phyloP scores from a whole-genome alignment of 2,797 vertebrate genomes.

The Rhincodon typus region DNA sequence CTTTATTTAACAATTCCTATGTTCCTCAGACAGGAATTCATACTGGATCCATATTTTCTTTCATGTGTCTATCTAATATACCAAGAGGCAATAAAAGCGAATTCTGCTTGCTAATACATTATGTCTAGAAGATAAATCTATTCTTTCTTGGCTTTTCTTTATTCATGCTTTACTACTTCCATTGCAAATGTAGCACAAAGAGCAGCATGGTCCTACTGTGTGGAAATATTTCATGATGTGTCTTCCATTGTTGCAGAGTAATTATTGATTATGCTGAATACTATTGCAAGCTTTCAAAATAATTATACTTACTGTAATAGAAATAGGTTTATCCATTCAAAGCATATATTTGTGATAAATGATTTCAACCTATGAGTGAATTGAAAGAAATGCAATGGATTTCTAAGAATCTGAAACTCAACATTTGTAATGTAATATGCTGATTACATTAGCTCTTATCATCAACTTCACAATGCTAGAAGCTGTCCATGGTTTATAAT shows the following conservation, averaged over 20 bases:
- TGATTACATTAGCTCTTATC: slow-evolving; percentile 23
- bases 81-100: too few species aligned
- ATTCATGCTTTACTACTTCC: not conserved
- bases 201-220: not conserved
- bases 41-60: not conserved
- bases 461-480: not conserved
- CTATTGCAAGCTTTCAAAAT: not conserved
- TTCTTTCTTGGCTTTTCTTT: not conserved
- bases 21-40: not conserved
- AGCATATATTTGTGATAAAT: not conserved
- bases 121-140: too few species aligned
- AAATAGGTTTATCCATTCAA: not conserved
- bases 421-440: slow-evolving; percentile 26
- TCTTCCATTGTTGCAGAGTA: not conserved
- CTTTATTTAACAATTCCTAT: not conserved
- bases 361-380: not conserved
- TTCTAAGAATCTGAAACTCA: slow-evolving; percentile 29
- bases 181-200: not conserved
- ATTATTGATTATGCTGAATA: not conserved
- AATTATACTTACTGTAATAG: not conserved
- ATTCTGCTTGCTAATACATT: not conserved
- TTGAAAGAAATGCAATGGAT: not conserved
- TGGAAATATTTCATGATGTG: not conserved
- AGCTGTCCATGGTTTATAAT: slow-evolving; percentile 2
- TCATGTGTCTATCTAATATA: not conserved